Evolutionary conservation across 2,888 invertebrate species (phyloP).

Genomic region (Caenorhabditis virilis): DNA sequence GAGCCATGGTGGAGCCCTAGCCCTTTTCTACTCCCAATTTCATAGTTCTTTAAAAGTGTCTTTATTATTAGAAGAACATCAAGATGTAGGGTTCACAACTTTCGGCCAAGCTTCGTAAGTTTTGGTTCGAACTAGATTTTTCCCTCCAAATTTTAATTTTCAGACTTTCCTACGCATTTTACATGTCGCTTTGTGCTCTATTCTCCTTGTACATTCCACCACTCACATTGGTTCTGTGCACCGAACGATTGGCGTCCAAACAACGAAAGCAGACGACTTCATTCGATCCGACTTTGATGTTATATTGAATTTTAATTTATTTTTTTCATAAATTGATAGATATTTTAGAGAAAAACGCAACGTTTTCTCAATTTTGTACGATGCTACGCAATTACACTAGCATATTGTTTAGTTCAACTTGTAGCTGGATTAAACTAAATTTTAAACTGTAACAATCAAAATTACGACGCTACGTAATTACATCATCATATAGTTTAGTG

Average conservation of each 20-base stretch:
- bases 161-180: constrained; percentile 33
- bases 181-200: constrained; percentile 24
- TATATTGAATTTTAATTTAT: constrained; percentile 13
- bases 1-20: constrained; percentile 39
- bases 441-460: no score
- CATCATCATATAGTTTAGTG: no score
- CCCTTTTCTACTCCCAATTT: constrained; percentile 49
- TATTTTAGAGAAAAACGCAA: no score
- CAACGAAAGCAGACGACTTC: constrained; percentile 8
- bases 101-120: constrained; percentile 13
- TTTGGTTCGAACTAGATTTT: neutral
- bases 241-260: constrained; percentile 8
- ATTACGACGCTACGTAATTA: no score
- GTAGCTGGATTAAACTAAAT: no score
- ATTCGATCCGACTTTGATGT: constrained; percentile 36
- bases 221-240: constrained; percentile 27
- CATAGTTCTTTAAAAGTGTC: constrained; percentile 40
- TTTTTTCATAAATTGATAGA: neutral
- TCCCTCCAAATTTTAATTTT: neutral
- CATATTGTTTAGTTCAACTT: no score
- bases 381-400: no score
- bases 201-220: constrained; percentile 31
- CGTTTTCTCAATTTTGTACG: no score
- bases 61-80: constrained; percentile 51
- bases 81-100: constrained; percentile 46